These are phyloP conservation scores for Paralvinella palmiformis DNA, from an alignment of 1,140 invertebrate species.

Conservation along the genomic window DNA sequence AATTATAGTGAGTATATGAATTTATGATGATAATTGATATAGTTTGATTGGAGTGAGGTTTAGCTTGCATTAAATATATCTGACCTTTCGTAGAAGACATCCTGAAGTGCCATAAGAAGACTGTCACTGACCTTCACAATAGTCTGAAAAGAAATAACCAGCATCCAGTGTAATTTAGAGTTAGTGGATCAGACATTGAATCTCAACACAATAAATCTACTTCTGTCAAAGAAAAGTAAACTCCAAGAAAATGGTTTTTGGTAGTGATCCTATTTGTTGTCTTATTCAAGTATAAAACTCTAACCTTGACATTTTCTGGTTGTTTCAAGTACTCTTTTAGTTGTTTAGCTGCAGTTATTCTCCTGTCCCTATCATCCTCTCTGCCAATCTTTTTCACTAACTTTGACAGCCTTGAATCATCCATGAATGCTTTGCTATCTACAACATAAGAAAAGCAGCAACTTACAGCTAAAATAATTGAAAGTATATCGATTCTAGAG, in stretches of 20 bases:
- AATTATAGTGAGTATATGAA: too few relatives aligned
- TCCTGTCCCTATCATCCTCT: constrained; percentile 36
- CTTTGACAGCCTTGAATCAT: constrained; percentile 35
- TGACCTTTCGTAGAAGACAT: constrained; percentile 41
- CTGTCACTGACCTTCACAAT: constrained; percentile 30
- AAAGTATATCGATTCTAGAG: not conserved
- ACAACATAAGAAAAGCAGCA: not conserved
- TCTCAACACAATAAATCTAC: not conserved
- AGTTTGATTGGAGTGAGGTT: too few relatives aligned
- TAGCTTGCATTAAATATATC: too few relatives aligned
- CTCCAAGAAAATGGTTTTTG: not conserved
- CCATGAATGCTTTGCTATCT: constrained; percentile 14
- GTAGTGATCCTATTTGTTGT: not conserved
- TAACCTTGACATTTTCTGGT: constrained; percentile 35
- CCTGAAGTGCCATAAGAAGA: constrained; percentile 30
- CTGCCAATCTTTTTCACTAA: constrained; percentile 31
- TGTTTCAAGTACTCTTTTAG: constrained; percentile 33
- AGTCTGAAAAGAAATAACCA: constrained; percentile 19
- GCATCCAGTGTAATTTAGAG: not conserved
- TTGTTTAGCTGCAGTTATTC: constrained; percentile 29
- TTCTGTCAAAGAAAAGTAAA: not conserved
- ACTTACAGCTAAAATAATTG: not conserved
- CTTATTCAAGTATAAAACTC: not conserved
- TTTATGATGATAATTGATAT: too few relatives aligned
- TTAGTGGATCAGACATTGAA: not conserved